phyloP scores from a whole-genome alignment of 2,888 invertebrate species.

The Ligdia adustata region DNA sequence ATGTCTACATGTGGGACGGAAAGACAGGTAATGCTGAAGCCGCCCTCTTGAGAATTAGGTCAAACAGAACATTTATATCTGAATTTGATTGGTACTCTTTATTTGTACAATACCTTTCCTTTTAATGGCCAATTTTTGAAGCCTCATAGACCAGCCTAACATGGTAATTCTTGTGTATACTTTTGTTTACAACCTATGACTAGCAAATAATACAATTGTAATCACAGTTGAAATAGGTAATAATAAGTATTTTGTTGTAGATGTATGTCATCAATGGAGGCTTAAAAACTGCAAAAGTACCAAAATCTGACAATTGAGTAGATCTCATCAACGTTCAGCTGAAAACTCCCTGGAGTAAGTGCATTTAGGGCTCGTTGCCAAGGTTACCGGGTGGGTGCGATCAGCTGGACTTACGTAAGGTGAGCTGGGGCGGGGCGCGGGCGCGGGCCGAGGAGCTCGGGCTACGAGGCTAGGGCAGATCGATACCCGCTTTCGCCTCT shows the following conservation, averaged over 20 bases:
- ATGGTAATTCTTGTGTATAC: too few species aligned
- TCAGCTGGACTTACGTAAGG: slow-evolving; percentile 83
- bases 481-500: slow-evolving; percentile 75
- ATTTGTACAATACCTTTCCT: too few species aligned
- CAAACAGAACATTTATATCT: slow-evolving; percentile 18
- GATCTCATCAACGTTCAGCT: slow-evolving; percentile 25
- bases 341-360: slow-evolving; percentile 52
- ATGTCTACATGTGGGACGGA: slow-evolving; percentile 45
- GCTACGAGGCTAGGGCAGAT: slow-evolving; percentile 73
- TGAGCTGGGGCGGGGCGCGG: slow-evolving; percentile 55
- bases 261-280: too few species aligned
- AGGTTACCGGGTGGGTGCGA: slow-evolving; percentile 81
- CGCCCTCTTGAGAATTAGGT: slow-evolving; percentile 42
- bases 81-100: too few species aligned
- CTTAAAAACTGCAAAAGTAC: background rate
- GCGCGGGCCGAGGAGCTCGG: slow-evolving; percentile 45
- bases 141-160: too few species aligned
- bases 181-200: too few species aligned
- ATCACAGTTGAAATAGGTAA: too few species aligned
- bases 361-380: slow-evolving; percentile 70
- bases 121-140: too few species aligned
- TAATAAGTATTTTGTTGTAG: too few species aligned
- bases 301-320: background rate
- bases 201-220: too few species aligned
- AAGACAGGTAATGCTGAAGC: slow-evolving; percentile 40